Percentiles rank a stretch among this genome's conserved stretches.
phyloP scores from a whole-genome alignment of 2,797 vertebrate genomes.

The Cercopithecus petaurista region DNA sequence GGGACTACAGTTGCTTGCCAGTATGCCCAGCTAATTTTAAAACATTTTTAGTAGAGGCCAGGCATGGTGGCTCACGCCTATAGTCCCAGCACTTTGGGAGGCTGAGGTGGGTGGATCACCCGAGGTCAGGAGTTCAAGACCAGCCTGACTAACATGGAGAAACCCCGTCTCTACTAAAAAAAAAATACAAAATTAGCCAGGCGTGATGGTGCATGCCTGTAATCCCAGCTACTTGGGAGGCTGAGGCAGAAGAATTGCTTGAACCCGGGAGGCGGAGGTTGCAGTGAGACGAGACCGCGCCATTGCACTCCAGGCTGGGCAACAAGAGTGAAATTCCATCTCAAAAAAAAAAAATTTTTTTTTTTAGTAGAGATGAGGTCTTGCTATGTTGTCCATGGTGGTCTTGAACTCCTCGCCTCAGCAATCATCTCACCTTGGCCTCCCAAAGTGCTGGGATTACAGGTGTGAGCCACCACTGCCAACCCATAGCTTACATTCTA shows the following conservation, averaged over 20 bases:
- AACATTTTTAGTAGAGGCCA: background rate
- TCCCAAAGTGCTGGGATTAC: no score
- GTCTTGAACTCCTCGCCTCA: no score
- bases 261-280: no score
- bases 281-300: accelerated
- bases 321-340: no score
- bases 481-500: background rate
- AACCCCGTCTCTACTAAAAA: background rate
- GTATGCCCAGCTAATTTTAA: no score
- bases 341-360: no score
- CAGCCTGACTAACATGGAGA: background rate
- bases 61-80: background rate
- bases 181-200: background rate
- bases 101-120: background rate
- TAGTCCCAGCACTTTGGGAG: background rate
- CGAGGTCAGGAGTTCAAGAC: background rate
- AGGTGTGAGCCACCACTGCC: no score
- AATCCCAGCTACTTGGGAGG: background rate
- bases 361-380: no score
- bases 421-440: no score
- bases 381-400: no score
- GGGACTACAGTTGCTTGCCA: no score
- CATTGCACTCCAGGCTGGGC: no score
- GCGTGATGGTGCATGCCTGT: background rate
- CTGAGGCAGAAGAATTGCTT: background rate